Evolutionary conservation across 2,113 vertebrate species (phyloP), one percentile per base, ranked within the genome.

Genomic region (Cochlearius cochlearius): DNA sequence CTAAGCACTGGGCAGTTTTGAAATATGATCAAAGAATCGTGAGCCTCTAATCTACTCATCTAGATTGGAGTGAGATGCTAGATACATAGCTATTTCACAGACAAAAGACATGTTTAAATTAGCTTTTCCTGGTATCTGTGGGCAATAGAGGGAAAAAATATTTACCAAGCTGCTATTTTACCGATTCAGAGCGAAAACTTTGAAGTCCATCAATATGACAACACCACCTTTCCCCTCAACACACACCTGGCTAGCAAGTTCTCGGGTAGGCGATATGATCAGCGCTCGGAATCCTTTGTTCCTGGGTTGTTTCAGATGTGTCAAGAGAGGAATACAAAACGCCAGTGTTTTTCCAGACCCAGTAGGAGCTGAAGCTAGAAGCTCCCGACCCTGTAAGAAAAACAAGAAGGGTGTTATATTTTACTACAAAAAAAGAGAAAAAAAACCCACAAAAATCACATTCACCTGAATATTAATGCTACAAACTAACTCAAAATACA

Each of bases 341-440:
- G 99, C 99, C 97, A 99, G 94, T 4, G 99, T 99, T 97, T 99
- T 99, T 32, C 99, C 99, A 53, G 99, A 99, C 56, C 99, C 99
- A 2, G 99, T 99, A 77, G 99, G 99, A 92, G 99, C 99, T 73
- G 99, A 99, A n/a, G 99, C 99, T 91, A 99, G 97, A 47, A 99
- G 98, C 93, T 99, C 99, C 15, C 99, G 99, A 89, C 98, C 95
- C 99, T 99, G 90, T 66, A 60, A 85, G 29, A 29, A 47, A 93
- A 92, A 68, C 10, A 73, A 58, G 15, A 16, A 59, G 32, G 3
- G 29, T 12, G 8, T 55, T 69, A 1, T 5, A 55, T 38, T 80
- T 60, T 30, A 50, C 7, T 1, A 47, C 20, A 5, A 1, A 6
- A 25, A 56, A 14, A 14, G 5, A 41, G 15, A 41, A 22, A 11